These are phyloP conservation scores for Bungarus multicinctus DNA, from an alignment of 2,113 vertebrate species.

Conservation along the genomic window DNA sequence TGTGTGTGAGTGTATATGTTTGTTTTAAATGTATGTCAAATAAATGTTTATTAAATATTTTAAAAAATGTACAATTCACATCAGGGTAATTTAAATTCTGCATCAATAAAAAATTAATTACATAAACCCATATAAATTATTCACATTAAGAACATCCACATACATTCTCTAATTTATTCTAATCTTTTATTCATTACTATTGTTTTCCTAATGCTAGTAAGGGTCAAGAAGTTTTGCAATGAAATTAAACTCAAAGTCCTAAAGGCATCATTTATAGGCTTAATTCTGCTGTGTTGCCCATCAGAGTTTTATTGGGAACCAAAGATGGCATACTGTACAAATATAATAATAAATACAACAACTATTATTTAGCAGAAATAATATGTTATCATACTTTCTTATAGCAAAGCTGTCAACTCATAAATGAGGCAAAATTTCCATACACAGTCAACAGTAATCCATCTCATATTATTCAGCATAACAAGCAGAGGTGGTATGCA, in stretches of 20 bases:
- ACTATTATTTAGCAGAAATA: not conserved
- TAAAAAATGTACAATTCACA: not conserved
- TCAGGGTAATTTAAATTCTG: not conserved
- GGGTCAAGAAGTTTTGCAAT: not conserved
- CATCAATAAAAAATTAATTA: not conserved
- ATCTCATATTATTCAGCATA: not conserved
- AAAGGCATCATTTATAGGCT: not conserved
- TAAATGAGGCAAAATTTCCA: not conserved
- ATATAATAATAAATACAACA: not conserved
- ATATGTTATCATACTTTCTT: not conserved
- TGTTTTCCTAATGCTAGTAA: not conserved
- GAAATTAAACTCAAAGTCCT: not conserved
- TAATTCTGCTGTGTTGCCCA: not conserved
- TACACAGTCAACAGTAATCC: not conserved
- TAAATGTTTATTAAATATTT: too few species aligned
- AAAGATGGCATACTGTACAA: not conserved
- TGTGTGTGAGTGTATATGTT: too few species aligned
- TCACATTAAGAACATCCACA: not conserved
- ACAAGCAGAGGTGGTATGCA: not conserved
- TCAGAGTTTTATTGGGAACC: not conserved
- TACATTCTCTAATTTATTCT: not conserved
- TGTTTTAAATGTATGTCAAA: too few species aligned
- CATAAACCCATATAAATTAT: not conserved
- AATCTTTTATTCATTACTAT: not conserved
- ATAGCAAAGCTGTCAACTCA: not conserved